Conservation (phyloP, 2,888 invertebrate genomes). For the Himalopsyche japonica region DNA sequence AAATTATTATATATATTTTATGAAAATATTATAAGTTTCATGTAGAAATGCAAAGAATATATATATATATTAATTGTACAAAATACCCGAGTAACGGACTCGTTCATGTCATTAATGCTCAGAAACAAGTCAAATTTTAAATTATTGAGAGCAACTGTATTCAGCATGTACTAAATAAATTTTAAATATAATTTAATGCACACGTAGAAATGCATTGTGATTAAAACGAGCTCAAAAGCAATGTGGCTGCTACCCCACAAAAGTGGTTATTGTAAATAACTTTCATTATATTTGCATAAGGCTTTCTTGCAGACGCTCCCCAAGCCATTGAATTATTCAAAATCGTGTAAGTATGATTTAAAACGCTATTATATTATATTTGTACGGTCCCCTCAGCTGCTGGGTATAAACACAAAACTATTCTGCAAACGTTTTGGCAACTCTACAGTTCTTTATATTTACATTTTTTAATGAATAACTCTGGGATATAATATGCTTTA, state of each 20-base stretch:
- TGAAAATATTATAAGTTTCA: too few relatives aligned
- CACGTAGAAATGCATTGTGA: not conserved
- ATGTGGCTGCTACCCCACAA: not conserved
- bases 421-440: not conserved
- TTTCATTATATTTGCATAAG: constrained; percentile 37
- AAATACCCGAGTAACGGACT: too few relatives aligned
- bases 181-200: not conserved
- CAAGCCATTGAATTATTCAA: constrained; percentile 35
- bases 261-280: constrained; percentile 23
- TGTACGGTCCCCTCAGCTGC: not conserved
- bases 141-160: not conserved
- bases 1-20: too few relatives aligned
- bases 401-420: not conserved
- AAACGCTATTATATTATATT: constrained; percentile 30
- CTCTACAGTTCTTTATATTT: not conserved
- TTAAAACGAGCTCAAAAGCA: not conserved
- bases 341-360: constrained; percentile 31
- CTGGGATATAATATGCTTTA: too few relatives aligned
- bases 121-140: too few relatives aligned
- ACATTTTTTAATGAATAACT: too few relatives aligned
- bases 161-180: not conserved
- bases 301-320: constrained; percentile 23
- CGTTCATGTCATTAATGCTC: too few relatives aligned
- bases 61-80: too few relatives aligned
- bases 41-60: too few relatives aligned